Evolutionary conservation across 64 coral and sea anemone genomes (phyloP).

Genomic region (Actinia equina): DNA sequence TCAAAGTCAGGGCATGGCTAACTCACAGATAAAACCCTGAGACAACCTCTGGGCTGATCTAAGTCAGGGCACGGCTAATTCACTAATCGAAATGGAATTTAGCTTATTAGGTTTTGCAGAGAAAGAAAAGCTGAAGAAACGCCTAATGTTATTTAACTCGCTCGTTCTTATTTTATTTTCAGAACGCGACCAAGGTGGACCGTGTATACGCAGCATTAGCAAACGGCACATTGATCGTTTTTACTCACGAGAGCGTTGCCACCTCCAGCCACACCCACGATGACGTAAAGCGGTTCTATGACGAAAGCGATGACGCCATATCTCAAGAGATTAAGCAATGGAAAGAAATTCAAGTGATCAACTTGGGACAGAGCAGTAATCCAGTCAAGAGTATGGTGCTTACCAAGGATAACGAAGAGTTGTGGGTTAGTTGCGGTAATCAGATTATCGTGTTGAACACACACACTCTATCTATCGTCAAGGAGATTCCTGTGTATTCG

Average conservation of each 20-base stretch:
- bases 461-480: constrained; percentile 28
- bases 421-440: constrained; percentile 70
- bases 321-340: constrained; percentile 49
- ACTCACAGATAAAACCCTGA: no score
- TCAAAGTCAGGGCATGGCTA: no score
- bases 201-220: constrained; percentile 78
- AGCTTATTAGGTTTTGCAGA: no score
- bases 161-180: neutral
- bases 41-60: no score
- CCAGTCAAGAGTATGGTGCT: constrained; percentile 58
- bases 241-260: constrained; percentile 14
- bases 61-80: no score
- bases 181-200: constrained; percentile 14
- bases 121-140: no score
- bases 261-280: constrained; percentile 35
- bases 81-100: no score
- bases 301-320: constrained; percentile 61
- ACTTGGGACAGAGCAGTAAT: constrained; percentile 43
- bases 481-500: constrained; percentile 43
- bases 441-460: constrained; percentile 49
- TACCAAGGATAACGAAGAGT: constrained; percentile 38
- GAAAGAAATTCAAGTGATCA: constrained; percentile 47
- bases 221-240: constrained; percentile 76
- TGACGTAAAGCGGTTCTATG: constrained; percentile 45
- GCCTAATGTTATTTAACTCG: no score